Conservation (phyloP, 2,797 vertebrate genomes). For the Coluber constrictor region DNA sequence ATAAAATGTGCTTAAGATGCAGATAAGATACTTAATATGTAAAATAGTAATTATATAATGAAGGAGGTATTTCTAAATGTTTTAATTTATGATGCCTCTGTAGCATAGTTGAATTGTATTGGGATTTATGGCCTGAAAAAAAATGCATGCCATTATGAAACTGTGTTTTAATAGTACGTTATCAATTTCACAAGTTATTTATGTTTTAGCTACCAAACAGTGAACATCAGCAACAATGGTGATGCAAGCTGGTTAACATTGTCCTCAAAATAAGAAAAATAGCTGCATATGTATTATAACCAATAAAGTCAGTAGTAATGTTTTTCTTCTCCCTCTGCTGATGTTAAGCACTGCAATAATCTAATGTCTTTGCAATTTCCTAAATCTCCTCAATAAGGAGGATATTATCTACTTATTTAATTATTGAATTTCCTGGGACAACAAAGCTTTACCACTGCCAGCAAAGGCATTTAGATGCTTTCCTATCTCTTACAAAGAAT, state of each 20-base stretch:
- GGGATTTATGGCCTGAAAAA: slow-evolving; percentile 50
- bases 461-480: slow-evolving; percentile 44
- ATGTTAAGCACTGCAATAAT: slow-evolving; percentile 60
- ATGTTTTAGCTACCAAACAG: slow-evolving; percentile 51
- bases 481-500: slow-evolving; percentile 54
- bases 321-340: slow-evolving; percentile 33
- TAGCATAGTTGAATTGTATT: slow-evolving; percentile 49
- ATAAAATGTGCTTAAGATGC: neutral
- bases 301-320: slow-evolving; percentile 61
- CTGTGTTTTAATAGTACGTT: slow-evolving; percentile 60
- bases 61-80: slow-evolving; percentile 29
- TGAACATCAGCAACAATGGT: slow-evolving; percentile 54
- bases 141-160: slow-evolving; percentile 58
- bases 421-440: slow-evolving; percentile 50
- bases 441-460: slow-evolving; percentile 49
- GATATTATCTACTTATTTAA: slow-evolving; percentile 68
- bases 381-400: slow-evolving; percentile 63
- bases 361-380: slow-evolving; percentile 60
- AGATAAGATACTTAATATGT: neutral
- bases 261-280: slow-evolving; percentile 56
- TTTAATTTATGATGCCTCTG: slow-evolving; percentile 42
- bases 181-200: slow-evolving; percentile 56
- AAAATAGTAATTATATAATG: slow-evolving; percentile 48
- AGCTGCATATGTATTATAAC: slow-evolving; percentile 49
- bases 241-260: slow-evolving; percentile 53